Conservation (phyloP, 2,113 vertebrate species). For the Oriolus oriolus region DNA sequence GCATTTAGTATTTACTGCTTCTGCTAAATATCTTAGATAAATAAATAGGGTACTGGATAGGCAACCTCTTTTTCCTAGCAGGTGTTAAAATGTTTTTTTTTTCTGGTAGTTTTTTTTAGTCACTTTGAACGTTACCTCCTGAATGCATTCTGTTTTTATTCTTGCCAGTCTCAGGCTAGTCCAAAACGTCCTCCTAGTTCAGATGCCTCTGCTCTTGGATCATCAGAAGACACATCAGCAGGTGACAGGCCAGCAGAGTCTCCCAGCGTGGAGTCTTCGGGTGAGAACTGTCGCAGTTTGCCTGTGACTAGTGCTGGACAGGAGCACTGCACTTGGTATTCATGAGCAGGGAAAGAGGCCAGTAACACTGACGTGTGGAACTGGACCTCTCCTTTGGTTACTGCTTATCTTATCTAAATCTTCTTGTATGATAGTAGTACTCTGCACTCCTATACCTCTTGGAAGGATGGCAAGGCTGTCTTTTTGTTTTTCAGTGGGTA, state of each 20-base stretch:
- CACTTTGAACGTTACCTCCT: not conserved
- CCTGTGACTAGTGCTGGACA: not conserved
- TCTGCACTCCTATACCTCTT: not conserved
- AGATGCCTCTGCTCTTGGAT: not conserved
- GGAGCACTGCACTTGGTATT: not conserved
- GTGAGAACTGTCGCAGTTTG: constrained; percentile 21
- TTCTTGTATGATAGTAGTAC: not conserved
- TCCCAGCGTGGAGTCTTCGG: not conserved
- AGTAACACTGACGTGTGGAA: fast-evolving
- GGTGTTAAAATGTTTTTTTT: not conserved
- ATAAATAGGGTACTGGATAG: not conserved
- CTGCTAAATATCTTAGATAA: not conserved
- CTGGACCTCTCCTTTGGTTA: not conserved
- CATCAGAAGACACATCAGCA: not conserved
- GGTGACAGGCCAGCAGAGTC: not conserved
- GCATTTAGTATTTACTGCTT: not conserved
- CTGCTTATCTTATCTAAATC: not conserved
- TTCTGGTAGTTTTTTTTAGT: not conserved
- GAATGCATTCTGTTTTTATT: not conserved
- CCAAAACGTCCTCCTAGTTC: constrained; percentile 25
- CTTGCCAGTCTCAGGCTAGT: constrained; percentile 13
- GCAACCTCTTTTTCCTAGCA: not conserved
- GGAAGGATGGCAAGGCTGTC: not conserved
- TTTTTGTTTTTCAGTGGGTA: not conserved
- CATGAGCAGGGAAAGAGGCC: not conserved